Evolutionary conservation across 2,113 vertebrate species (phyloP), one percentile per base, ranked within the genome.

Genomic region (Thinocorus orbignyianus): DNA sequence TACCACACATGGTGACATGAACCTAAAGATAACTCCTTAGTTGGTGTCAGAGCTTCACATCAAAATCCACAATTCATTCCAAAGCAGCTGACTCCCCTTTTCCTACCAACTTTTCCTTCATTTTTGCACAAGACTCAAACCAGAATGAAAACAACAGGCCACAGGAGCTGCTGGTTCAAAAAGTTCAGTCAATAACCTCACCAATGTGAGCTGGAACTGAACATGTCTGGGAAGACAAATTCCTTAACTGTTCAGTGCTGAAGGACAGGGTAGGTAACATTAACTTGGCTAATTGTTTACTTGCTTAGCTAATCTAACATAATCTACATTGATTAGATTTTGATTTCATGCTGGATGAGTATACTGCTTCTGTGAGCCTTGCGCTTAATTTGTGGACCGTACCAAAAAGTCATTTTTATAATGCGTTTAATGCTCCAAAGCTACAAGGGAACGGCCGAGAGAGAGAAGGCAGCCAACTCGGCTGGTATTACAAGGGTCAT

Each of bases 401-500:
- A 90, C 91, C 77, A 87, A 97, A 97, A 97, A 98, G 97, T 93
- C 92, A 96, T 96, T 97, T 98, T 97, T 97, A 97, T 96, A 95
- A 96, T 55, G 60, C 23, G 89, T 97, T 98, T 97, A 98, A 97
- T 64, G 96, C 97, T 97, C 94, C 97, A 88, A 93, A 97, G 97
- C 97, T 98, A 96, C 91, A 76, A 97, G 97, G 94, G 87, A 95
- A 94, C 49, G 94, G 97, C 91, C 97, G 97, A 89, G 85, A 97
- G 97, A 97, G 97, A 95, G 96, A 91, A 97, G 97, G 90, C 95
- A 91, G 97, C 97, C 97, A 81, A 77, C 92, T 83, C 97, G 80
- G 96, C 86, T 72, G 97, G 97, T 97, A 98, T 99, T 99, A 99
- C 98, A 98, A 85, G 98, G 98, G 97, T 98, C 98, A 98, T 99